Evolutionary conservation across 1,140 invertebrate genomes (phyloP), one percentile per base, ranked within the genome.

Genomic region (Drosophila bocki): DNA sequence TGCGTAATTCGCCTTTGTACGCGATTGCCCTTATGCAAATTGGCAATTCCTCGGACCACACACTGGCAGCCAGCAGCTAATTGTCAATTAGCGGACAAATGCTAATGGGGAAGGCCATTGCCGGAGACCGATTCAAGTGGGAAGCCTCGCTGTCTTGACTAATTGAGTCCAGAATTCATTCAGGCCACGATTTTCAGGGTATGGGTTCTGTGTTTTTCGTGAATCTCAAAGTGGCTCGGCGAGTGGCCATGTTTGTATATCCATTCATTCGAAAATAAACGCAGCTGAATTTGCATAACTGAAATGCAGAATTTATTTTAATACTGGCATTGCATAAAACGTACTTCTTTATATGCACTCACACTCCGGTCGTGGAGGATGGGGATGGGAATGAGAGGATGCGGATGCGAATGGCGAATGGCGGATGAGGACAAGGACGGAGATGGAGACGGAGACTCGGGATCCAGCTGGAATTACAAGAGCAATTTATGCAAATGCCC

Each of bases 261-360:
- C 50, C 53, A 56, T 54, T 39, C 62, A 60, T 45, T 62, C 39
- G 41, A 59, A 70, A 71, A 81, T 74, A 65, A 75, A 69, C 57
- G 47, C 48, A 75, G 44, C 47, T 51, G 7, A 69, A 82, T 86
- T 86, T 79, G 78, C 82, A 84, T 85, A 81, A 72, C 59, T 72
- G 69, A 63, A 74, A 85, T 81, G 82, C 82, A 85, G 74, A 81
- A 78, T 78, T 86, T 75, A 81, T 85, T 84, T 88, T 78, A 84
- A 84, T 88, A 75, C 61, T 74, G 63, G 61, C 72, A 74, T 84
- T 88, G 84, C 84, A 88, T 87, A 84, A 87, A 87, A 75, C 61
- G 75, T 50, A 26, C 76, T 63, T 77, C 54, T 87, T 87, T 83
- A 88, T 78, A 67, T 70, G 79, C 82, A 81, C 53, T 78, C 58